phyloP scores from a whole-genome alignment of 2,888 invertebrate genomes.

The Catocala nupta region DNA sequence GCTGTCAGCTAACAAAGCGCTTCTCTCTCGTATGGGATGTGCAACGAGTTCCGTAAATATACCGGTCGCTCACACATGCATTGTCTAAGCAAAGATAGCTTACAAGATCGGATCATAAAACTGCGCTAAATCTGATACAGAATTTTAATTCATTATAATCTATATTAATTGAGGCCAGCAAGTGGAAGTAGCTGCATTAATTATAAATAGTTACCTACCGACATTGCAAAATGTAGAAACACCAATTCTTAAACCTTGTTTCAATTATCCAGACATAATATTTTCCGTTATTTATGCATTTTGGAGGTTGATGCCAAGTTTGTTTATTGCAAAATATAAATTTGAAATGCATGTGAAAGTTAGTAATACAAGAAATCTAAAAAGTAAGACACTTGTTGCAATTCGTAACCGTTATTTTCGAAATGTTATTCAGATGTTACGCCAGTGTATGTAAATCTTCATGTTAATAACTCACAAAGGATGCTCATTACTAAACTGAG shows the following conservation, averaged over 20 bases:
- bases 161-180: constrained; percentile 80
- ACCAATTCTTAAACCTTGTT: constrained; percentile 54
- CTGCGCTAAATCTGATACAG: constrained; percentile 45
- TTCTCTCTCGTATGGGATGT: constrained; percentile 19
- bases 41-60: constrained; percentile 12
- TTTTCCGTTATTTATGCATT: constrained; percentile 41
- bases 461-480: constrained; percentile 28
- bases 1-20: constrained; percentile 12
- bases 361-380: constrained; percentile 42
- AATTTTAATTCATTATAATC: constrained; percentile 73
- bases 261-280: constrained; percentile 45
- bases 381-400: constrained; percentile 39
- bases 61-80: constrained; percentile 23
- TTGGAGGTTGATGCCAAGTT: constrained; percentile 28
- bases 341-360: constrained; percentile 49
- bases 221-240: constrained; percentile 67
- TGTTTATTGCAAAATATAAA: constrained; percentile 29
- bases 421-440: constrained; percentile 45
- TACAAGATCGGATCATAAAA: constrained; percentile 23
- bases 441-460: constrained; percentile 36
- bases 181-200: constrained; percentile 73
- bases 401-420: constrained; percentile 40
- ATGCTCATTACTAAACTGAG: constrained; percentile 14
- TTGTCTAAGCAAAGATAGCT: constrained; percentile 18
- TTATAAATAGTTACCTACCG: constrained; percentile 64